Evolutionary conservation across 2,113 vertebrate species (phyloP).

Genomic region (Tachuris rubrigastra): DNA sequence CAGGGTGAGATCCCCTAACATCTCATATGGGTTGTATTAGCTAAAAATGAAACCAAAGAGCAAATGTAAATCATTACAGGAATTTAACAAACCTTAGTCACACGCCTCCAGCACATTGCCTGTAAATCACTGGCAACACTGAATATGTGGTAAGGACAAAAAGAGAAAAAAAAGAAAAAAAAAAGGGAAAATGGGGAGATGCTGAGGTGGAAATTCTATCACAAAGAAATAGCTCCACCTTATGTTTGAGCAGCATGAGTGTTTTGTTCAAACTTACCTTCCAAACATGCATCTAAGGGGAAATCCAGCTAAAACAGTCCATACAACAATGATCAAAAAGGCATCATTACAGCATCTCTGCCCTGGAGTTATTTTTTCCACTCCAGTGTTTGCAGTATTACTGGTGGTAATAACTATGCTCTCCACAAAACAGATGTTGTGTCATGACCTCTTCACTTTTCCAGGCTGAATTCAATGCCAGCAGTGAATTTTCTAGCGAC

Average conservation of each 20-base stretch:
- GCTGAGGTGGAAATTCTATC: neutral
- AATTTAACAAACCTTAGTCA: neutral
- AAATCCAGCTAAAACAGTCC: neutral
- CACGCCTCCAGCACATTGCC: neutral
- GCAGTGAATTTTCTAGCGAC: constrained; percentile 21
- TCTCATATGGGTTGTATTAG: neutral
- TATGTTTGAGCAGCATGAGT: neutral
- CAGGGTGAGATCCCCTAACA: neutral
- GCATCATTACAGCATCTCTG: neutral
- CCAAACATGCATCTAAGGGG: neutral
- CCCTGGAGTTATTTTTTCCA: constrained; percentile 20
- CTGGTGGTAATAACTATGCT: constrained; percentile 10
- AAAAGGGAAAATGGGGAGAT: neutral
- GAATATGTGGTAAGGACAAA: neutral
- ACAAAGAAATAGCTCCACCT: constrained; percentile 41
- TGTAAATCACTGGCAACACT: neutral
- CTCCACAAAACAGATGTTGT: constrained; percentile 52
- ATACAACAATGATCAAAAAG: neutral
- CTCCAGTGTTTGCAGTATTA: neutral
- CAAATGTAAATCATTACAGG: neutral
- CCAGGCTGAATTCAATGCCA: constrained; percentile 44
- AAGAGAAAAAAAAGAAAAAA: accelerated
- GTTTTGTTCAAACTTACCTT: neutral
- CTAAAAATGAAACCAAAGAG: neutral
- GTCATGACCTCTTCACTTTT: constrained; percentile 42